phyloP scores from a whole-genome alignment of 2,888 invertebrate genomes.

The Gymnoscelis rufifasciata region DNA sequence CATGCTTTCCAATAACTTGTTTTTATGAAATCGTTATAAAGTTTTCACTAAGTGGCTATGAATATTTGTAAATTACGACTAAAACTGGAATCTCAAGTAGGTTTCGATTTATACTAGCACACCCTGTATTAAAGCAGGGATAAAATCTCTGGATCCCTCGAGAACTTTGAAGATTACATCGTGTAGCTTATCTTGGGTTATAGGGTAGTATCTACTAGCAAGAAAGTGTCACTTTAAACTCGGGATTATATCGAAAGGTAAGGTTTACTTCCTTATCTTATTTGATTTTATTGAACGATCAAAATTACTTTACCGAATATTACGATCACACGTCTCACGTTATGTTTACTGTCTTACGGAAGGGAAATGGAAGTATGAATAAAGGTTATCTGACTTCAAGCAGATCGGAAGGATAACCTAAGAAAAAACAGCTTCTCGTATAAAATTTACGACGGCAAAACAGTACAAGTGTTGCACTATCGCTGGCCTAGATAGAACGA shows the following conservation, averaged over 20 bases:
- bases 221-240: slow-evolving; percentile 18
- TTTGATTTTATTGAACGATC: slow-evolving; percentile 6
- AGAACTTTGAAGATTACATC: slow-evolving; percentile 20
- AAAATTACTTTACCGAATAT: slow-evolving; percentile 11
- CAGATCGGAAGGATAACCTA: no score
- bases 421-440: no score
- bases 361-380: no score
- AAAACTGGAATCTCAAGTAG: background rate
- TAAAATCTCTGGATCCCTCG: slow-evolving; percentile 17
- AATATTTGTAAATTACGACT: background rate
- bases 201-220: slow-evolving; percentile 11
- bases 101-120: slow-evolving; percentile 1
- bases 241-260: slow-evolving; percentile 17
- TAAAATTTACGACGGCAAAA: background rate
- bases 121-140: slow-evolving; percentile 13
- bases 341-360: no score
- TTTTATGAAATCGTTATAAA: no score
- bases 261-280: slow-evolving; percentile 11
- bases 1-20: no score
- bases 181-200: slow-evolving; percentile 19
- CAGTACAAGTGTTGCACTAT: background rate
- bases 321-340: background rate
- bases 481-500: background rate
- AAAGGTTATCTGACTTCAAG: no score
- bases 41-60: background rate